Conservation (phyloP, 30 jellyfish, hydroid and myxozoan species). For the Nemopilema nomurai region DNA sequence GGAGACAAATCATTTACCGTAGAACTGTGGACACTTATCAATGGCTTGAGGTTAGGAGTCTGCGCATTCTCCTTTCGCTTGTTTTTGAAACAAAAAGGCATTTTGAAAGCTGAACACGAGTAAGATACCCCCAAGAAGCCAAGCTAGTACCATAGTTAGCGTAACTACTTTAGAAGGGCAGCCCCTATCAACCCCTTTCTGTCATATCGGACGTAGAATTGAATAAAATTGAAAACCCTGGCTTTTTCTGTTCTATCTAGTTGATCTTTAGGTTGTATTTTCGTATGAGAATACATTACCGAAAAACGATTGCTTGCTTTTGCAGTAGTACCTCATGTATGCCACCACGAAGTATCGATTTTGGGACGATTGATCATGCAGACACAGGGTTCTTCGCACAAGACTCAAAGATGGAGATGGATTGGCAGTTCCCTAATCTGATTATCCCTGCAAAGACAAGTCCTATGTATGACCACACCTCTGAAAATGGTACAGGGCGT, state of each 20-base stretch:
- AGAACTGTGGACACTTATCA: constrained; percentile 32
- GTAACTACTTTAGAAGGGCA: too few relatives aligned
- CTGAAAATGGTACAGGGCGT: constrained; percentile 26
- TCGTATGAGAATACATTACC: too few relatives aligned
- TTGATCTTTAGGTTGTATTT: too few relatives aligned
- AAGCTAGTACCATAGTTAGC: too few relatives aligned
- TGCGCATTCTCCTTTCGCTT: neutral
- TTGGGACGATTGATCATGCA: constrained; percentile 16
- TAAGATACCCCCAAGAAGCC: too few relatives aligned
- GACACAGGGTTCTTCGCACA: constrained; percentile 11
- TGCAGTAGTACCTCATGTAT: constrained; percentile 28
- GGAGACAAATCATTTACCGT: constrained; percentile 22
- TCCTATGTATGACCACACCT: constrained; percentile 48
- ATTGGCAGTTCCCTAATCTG: constrained; percentile 30
- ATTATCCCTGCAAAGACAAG: constrained; percentile 22
- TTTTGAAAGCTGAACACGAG: too few relatives aligned
- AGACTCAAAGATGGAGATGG: constrained; percentile 37
- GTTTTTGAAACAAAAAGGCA: neutral
- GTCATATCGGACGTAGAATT: too few relatives aligned
- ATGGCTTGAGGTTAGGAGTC: constrained; percentile 45
- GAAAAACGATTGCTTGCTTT: too few relatives aligned
- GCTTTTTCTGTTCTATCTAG: too few relatives aligned
- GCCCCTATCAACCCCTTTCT: too few relatives aligned
- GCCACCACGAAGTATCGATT: constrained; percentile 29
- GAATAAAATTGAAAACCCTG: too few relatives aligned